Evolutionary conservation across 2,888 invertebrate genomes (phyloP).

Genomic region (Ichneumoninae sp.): DNA sequence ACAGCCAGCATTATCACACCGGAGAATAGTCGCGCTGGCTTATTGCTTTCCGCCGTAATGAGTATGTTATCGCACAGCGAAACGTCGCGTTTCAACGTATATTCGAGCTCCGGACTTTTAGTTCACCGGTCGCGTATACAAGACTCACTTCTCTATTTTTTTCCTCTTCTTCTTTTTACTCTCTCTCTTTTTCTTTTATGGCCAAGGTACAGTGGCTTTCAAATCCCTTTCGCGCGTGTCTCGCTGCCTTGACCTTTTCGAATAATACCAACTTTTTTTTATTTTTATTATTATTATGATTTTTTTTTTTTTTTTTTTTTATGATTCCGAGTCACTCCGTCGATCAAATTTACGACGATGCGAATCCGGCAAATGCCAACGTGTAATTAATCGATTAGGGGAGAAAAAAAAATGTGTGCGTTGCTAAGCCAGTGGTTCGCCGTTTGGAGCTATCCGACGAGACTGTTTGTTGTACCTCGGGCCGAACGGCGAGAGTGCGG

Average conservation of each 20-base stretch:
- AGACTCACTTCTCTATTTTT: background rate
- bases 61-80: slow-evolving; percentile 48
- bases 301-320: background rate
- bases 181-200: slow-evolving; percentile 11
- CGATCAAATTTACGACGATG: background rate
- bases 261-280: background rate
- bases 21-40: slow-evolving; percentile 11
- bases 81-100: slow-evolving; percentile 9
- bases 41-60: slow-evolving; percentile 32
- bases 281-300: background rate
- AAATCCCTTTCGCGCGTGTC: slow-evolving; percentile 32
- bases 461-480: slow-evolving; percentile 20
- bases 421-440: background rate
- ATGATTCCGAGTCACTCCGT: background rate
- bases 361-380: background rate
- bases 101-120: slow-evolving; percentile 1
- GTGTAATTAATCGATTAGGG: background rate
- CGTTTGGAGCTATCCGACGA: background rate
- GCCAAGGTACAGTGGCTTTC: slow-evolving; percentile 37
- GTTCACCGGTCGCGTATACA: slow-evolving; percentile 8
- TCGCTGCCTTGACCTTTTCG: slow-evolving; percentile 43
- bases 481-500: background rate
- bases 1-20: slow-evolving; percentile 8
- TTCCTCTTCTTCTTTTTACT: background rate
- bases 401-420: background rate